Conservation (phyloP, 2,113 vertebrate species). For the Chunga burmeisteri region DNA sequence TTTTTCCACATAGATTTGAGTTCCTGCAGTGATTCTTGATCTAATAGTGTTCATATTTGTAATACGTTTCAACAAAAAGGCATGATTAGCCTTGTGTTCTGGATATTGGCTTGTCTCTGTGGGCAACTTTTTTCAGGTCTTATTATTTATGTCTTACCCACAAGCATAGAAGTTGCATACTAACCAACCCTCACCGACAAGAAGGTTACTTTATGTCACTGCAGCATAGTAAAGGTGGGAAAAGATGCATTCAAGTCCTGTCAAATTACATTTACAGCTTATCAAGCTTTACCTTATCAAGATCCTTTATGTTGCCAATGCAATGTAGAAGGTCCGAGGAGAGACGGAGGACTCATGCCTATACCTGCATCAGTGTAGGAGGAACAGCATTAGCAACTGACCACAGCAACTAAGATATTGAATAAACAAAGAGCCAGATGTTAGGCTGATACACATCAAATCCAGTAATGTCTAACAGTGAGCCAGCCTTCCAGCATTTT, state of each 20-base stretch:
- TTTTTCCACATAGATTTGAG: conserved; percentile 42
- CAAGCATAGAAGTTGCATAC: neutral
- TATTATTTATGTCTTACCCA: neutral
- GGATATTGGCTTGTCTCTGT: conserved; percentile 11
- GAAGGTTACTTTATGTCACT: neutral
- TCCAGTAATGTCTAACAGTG: neutral
- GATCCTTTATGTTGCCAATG: neutral
- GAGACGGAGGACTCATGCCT: neutral
- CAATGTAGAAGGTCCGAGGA: neutral
- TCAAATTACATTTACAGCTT: neutral
- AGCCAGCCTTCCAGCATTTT: neutral
- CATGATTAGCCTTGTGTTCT: conserved; percentile 28
- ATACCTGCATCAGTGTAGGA: neutral
- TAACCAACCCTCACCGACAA: neutral
- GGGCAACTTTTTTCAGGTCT: neutral
- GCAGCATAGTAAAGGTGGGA: neutral
- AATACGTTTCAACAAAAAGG: neutral
- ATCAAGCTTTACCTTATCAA: neutral
- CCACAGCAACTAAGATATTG: neutral
- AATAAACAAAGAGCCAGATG: neutral
- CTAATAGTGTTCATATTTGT: neutral
- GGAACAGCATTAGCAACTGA: neutral
- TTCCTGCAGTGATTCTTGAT: conserved; percentile 19
- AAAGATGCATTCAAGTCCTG: neutral
- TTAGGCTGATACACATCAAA: neutral